Evolutionary conservation across 2,113 vertebrate genomes (phyloP).

Genomic region (Ia io): DNA sequence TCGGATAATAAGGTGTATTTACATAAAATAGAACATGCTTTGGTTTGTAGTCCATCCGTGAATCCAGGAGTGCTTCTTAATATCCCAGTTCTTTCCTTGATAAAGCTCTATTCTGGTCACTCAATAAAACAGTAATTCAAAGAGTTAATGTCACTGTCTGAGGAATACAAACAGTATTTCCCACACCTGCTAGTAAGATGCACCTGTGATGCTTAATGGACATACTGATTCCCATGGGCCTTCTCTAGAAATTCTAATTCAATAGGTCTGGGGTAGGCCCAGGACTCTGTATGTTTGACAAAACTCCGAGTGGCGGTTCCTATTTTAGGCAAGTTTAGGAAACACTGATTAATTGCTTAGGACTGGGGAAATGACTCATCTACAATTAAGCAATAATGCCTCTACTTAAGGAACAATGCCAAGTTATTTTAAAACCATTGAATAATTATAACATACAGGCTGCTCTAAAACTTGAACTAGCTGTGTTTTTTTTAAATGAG

Average conservation of each 20-base stretch:
- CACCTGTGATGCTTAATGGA: neutral
- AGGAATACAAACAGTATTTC: conserved; percentile 15
- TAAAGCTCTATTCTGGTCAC: neutral
- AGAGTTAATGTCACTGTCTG: neutral
- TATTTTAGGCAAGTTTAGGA: conserved; percentile 64
- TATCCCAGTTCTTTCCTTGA: neutral
- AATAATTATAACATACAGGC: conserved; percentile 59
- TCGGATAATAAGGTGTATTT: neutral
- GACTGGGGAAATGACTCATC: conserved; percentile 62
- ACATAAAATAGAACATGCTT: neutral
- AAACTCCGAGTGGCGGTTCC: conserved; percentile 26
- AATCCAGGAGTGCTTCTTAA: neutral
- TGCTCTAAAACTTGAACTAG: conserved; percentile 55
- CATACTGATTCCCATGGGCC: neutral
- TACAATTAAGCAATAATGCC: conserved; percentile 67
- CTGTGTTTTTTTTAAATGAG: conserved; percentile 54
- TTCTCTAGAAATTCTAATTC: conserved; percentile 32
- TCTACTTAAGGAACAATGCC: conserved; percentile 61
- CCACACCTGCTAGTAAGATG: neutral
- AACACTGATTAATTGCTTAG: conserved; percentile 58
- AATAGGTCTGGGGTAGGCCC: neutral
- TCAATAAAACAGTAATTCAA: neutral
- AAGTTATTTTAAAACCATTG: conserved; percentile 67
- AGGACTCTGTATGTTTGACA: conserved; percentile 16
- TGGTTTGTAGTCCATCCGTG: neutral